Percentiles rank a stretch among this genome's conserved stretches.
These are phyloP conservation scores for Gadopsis bispinosus DNA, from an alignment of 2,797 vertebrate species.

Conservation along the genomic window DNA sequence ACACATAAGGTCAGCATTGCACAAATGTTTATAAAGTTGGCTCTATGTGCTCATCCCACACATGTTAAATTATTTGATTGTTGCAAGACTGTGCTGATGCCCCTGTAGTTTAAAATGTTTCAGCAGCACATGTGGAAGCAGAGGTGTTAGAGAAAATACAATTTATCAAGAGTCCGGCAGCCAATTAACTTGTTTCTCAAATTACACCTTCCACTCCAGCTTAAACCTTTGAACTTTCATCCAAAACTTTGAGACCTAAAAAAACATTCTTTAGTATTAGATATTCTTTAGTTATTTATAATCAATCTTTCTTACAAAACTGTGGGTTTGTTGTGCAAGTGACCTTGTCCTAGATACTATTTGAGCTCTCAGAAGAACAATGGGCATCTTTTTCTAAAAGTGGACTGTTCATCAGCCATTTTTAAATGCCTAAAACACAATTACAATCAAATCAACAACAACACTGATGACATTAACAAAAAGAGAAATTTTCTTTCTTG, in stretches of 20 bases:
- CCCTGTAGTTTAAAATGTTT: not conserved
- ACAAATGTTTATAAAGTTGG: not conserved
- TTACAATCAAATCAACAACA: constrained; percentile 2
- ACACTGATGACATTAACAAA: not conserved
- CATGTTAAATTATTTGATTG: not conserved
- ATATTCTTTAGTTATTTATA: not conserved
- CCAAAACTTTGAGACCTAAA: constrained; percentile 9
- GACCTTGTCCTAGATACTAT: not conserved
- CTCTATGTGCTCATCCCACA: constrained; percentile 4
- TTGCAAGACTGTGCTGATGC: not conserved
- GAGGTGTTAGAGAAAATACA: not conserved
- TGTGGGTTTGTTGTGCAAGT: not conserved
- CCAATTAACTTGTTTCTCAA: constrained; percentile 5
- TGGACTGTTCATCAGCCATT: too few species aligned
- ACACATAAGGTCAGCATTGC: not conserved
- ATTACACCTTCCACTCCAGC: not conserved
- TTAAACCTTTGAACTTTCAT: not conserved
- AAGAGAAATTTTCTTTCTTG: not conserved
- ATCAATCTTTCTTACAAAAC: not conserved
- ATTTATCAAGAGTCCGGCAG: not conserved
- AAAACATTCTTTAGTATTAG: not conserved
- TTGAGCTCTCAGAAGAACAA: not conserved
- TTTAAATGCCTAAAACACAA: not conserved
- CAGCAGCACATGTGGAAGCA: not conserved
- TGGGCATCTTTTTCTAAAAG: not conserved